Conservation (phyloP, 2,113 vertebrate species). For the Cyanistes caeruleus region DNA sequence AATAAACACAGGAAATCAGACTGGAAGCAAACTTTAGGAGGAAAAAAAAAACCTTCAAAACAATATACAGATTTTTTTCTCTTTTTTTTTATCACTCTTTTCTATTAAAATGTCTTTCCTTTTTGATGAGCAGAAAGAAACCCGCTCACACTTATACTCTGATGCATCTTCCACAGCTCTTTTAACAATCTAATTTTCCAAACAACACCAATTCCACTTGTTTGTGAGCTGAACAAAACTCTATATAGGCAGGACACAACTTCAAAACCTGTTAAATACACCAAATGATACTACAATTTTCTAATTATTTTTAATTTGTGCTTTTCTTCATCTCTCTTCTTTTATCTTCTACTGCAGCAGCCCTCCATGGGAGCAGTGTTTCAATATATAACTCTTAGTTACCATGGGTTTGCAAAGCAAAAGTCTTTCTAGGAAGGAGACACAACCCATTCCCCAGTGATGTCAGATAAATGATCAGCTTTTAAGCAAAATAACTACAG, state of each 20-base stretch:
- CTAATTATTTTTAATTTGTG: neutral
- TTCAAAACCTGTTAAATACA: neutral
- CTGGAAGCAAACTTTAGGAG: neutral
- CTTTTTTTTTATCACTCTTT: neutral
- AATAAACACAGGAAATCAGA: slow-evolving; percentile 59
- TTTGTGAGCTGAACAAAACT: neutral
- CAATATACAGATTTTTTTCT: neutral
- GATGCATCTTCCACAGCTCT: neutral
- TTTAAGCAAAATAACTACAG: neutral
- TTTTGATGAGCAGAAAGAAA: neutral
- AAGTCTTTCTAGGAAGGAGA: neutral
- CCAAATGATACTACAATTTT: neutral
- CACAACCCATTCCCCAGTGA: neutral
- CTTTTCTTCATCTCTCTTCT: neutral
- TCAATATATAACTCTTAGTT: neutral
- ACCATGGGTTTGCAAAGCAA: neutral
- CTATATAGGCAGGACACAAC: neutral
- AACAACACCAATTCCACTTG: neutral
- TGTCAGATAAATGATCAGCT: neutral
- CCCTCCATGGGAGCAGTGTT: neutral
- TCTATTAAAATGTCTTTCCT: neutral
- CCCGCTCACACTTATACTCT: neutral
- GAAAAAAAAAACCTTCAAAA: neutral
- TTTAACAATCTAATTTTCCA: neutral
- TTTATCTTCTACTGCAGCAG: neutral